phyloP scores from a whole-genome alignment of 2,888 invertebrate genomes.

The Melanotus villosus region DNA sequence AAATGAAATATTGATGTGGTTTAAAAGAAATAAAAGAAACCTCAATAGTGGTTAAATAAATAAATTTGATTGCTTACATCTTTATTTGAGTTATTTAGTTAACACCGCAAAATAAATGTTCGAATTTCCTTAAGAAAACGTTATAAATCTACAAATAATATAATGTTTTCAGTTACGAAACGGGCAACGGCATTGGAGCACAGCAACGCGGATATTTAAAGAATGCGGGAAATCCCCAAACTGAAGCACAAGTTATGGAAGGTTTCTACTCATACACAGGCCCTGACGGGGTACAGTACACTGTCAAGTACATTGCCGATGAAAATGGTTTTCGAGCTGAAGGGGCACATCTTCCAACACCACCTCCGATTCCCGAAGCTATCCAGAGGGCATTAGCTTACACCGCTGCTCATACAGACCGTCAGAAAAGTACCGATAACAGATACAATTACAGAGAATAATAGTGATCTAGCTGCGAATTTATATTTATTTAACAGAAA shows the following conservation, averaged over 20 bases:
- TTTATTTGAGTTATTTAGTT: too few species aligned
- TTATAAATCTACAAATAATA: too few species aligned
- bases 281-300: constrained; percentile 72
- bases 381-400: constrained; percentile 73
- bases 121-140: too few species aligned
- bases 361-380: constrained; percentile 82
- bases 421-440: background rate
- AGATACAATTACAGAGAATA: too few species aligned
- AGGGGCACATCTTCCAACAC: constrained; percentile 84
- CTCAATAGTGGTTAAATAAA: too few species aligned
- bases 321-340: constrained; percentile 85
- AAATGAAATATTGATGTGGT: too few species aligned
- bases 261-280: constrained; percentile 74
- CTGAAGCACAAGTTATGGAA: constrained; percentile 69
- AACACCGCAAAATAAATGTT: too few species aligned
- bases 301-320: constrained; percentile 81
- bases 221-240: constrained; percentile 60
- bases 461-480: too few species aligned
- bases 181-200: constrained; percentile 34
- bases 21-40: too few species aligned
- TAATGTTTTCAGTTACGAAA: constrained; percentile 45
- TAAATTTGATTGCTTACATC: too few species aligned
- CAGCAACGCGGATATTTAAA: constrained; percentile 61
- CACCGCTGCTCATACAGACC: constrained; percentile 53
- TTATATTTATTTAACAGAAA: too few species aligned